Percentiles rank a stretch among this genome's conserved stretches.
Conservation (phyloP, 2,797 vertebrate species). For the Steatocranus sp. region DNA sequence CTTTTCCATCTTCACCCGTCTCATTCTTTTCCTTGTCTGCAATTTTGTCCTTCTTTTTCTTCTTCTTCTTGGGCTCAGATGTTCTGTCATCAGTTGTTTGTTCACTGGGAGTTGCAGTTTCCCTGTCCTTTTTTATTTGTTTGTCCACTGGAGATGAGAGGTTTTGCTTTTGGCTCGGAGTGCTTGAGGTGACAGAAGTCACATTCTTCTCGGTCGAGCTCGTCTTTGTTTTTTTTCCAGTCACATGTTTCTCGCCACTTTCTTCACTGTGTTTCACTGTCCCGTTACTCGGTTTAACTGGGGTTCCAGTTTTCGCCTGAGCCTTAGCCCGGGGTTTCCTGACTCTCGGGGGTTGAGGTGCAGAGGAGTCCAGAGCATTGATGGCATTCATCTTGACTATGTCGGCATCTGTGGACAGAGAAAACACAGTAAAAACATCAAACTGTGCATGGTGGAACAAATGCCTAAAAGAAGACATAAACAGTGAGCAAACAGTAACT, state of each 20-base stretch:
- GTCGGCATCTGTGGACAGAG: conserved; percentile 60
- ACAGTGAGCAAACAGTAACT: not conserved
- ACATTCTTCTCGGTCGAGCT: not conserved
- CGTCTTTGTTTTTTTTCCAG: not conserved
- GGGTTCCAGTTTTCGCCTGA: not conserved
- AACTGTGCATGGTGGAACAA: not conserved
- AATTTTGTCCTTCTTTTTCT: conserved; percentile 24
- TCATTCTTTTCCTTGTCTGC: not conserved
- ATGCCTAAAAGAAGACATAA: not conserved
- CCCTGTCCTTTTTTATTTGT: conserved; percentile 14
- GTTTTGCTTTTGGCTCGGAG: not conserved
- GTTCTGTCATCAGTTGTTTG: not conserved
- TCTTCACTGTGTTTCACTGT: not conserved
- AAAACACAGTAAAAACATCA: not conserved
- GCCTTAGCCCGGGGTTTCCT: conserved; percentile 53
- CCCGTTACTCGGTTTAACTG: not conserved
- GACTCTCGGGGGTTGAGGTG: conserved; percentile 1
- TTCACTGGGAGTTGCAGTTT: not conserved
- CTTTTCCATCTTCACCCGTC: not conserved
- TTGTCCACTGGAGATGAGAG: not conserved
- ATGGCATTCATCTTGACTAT: conserved; percentile 68
- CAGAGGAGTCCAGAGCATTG: conserved; percentile 29
- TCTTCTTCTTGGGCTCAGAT: conserved; percentile 49
- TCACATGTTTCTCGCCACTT: not conserved
- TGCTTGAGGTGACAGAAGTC: not conserved